Conservation (phyloP, 53 echinoderm and acorn worm species). For the Hippasteria phrygiana region DNA sequence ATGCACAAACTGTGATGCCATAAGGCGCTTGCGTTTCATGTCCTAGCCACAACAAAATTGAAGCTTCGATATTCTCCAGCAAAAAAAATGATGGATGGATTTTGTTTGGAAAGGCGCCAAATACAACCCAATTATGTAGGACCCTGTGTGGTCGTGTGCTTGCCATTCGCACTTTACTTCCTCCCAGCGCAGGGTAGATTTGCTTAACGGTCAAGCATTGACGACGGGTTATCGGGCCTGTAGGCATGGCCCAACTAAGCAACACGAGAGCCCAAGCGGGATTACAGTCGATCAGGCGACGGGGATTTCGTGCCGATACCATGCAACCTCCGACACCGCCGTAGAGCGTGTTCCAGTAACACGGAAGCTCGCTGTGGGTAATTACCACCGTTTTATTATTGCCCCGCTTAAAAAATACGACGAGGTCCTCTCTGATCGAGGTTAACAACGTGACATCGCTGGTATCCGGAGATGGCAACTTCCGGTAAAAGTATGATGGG, state of each 20-base stretch:
- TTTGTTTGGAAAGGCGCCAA: not conserved
- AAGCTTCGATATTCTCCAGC: not conserved
- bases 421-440: not conserved
- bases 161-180: not conserved
- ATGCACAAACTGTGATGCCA: not conserved
- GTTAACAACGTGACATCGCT: conserved; percentile 1
- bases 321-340: conserved; percentile 16
- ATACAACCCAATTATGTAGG: not conserved
- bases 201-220: not conserved
- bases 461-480: conserved; percentile 11
- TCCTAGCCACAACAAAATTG: not conserved
- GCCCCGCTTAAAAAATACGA: not conserved
- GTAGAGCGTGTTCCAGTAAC: not conserved
- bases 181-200: not conserved
- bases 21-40: not conserved
- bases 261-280: not conserved
- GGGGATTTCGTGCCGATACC: conserved; percentile 34
- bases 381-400: conserved; percentile 14
- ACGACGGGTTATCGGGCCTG: not conserved
- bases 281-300: not conserved
- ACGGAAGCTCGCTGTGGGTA: conserved; percentile 11
- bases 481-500: not conserved
- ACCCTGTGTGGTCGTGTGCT: not conserved
- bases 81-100: not conserved
- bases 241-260: not conserved